Base-by-base conservation (phyloP, 2,888 invertebrate genomes). In the Sceliomorpha sp. region DNA sequence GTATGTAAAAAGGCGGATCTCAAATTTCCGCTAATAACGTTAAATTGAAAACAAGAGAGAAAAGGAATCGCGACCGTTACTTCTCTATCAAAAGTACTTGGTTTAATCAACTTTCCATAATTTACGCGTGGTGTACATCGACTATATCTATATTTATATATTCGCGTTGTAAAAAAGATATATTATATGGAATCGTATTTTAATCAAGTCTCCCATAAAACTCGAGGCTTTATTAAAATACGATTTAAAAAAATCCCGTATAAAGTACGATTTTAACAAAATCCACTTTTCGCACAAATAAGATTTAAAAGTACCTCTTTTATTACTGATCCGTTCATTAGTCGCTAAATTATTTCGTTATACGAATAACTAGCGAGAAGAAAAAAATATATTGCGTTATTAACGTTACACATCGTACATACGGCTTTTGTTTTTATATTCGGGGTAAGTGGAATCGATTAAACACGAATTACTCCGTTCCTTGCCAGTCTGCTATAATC, bases 201-300 rank as follows among this genome's bases (percentile, higher is more conserved):
- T 40, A 66, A 66, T 66, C 39, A 51, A 58, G 58, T 58, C 51
- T 47, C 51, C 13, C 24, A 26, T 34, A 15, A 50, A 47, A 40
- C 37, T 20, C 6, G 34, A 15, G 27, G 26, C 47, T 53, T 34
- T 40, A 63, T 66, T 66, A 51, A 66, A 66, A 51, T 59, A 47
- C 51, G 45, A 59, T 58, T 66, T 66, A 59, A 66, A 58, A 58
- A 50, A 53, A 58, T 66, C 51, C 45, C 58, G 47, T 66, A 66
- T 66, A 59, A 59, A 67, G 47, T 64, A 42, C 48, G 50, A 59
- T 53, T 66, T 59, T 45, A 59, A 59, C 56, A 34, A 45, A 55
- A 63, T 58, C 51, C 58, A 45, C 50, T 66, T 45, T 37, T 8
- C 55, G 20, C 6, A 39, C 48, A 56, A 64, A 44, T 50, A 64